Evolutionary conservation across 2,797 vertebrate genomes (phyloP).

Genomic region (Aulostomus chinensis): DNA sequence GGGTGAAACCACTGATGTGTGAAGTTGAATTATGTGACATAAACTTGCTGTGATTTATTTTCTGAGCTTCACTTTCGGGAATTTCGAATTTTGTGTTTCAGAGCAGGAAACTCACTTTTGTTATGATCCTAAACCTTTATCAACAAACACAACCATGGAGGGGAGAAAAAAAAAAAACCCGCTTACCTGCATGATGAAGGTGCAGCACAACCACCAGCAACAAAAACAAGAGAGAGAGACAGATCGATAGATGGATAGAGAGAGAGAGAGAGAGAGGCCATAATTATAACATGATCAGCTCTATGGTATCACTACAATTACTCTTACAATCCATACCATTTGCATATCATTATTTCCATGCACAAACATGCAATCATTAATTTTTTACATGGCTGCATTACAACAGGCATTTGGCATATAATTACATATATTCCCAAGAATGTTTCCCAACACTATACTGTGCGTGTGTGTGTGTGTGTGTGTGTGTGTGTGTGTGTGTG

Average conservation of each 20-base stretch:
- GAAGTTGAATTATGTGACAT: too few relatives aligned
- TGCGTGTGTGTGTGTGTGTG: constrained; percentile 4
- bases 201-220: constrained; percentile 16
- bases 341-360: constrained; percentile 61
- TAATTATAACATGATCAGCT: constrained; percentile 58
- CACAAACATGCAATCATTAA: constrained; percentile 71
- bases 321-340: constrained; percentile 64
- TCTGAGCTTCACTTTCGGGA: too few relatives aligned
- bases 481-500: constrained; percentile 4
- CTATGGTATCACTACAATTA: constrained; percentile 57
- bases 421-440: constrained; percentile 68
- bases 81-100: too few relatives aligned
- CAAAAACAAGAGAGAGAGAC: too few relatives aligned
- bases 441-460: constrained; percentile 66
- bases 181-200: constrained; percentile 58
- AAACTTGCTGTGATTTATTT: constrained; percentile 1
- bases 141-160: too few relatives aligned
- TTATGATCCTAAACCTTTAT: too few relatives aligned
- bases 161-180: constrained; percentile 11
- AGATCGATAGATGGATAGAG: too few relatives aligned
- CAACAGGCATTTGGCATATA: constrained; percentile 62
- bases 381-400: constrained; percentile 63
- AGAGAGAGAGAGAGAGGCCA: constrained; percentile 40
- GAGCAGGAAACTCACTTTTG: too few relatives aligned
- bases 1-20: constrained; percentile 2